Evolutionary conservation across 64 coral and sea anemone genomes (phyloP).

Genomic region (Montipora capricornis): DNA sequence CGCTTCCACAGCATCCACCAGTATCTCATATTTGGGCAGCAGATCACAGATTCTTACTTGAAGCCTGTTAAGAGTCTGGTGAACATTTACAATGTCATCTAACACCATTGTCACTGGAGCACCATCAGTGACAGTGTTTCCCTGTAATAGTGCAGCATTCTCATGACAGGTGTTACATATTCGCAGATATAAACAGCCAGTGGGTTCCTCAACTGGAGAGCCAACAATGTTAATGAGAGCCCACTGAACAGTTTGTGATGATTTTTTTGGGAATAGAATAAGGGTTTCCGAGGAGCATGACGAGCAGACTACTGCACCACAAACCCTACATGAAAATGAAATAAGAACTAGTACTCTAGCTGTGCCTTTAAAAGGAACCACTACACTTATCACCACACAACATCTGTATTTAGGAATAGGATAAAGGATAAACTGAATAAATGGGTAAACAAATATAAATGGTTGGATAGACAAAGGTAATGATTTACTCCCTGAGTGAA

Average conservation of each 20-base stretch:
- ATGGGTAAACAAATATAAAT: not conserved
- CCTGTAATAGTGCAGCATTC: conserved; percentile 69
- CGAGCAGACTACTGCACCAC: conserved; percentile 79
- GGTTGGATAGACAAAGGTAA: not conserved
- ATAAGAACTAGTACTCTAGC: not conserved
- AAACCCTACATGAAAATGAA: conserved; percentile 64
- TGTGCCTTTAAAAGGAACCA: not conserved
- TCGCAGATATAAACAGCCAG: conserved; percentile 79
- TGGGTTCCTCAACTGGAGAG: conserved; percentile 84
- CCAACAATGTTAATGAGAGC: conserved; percentile 87
- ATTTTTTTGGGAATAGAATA: conserved; percentile 59
- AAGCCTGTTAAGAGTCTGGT: conserved; percentile 58
- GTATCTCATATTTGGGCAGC: conserved; percentile 85
- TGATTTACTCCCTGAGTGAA: too few relatives aligned
- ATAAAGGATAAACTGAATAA: not conserved
- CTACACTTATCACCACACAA: too few relatives aligned
- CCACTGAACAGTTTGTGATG: conserved; percentile 60
- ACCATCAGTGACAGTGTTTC: conserved; percentile 57
- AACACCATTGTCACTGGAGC: conserved; percentile 35
- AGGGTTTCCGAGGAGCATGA: conserved; percentile 85
- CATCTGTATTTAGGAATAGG: too few relatives aligned
- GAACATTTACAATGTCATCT: conserved; percentile 73
- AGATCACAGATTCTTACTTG: conserved; percentile 76
- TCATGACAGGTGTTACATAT: conserved; percentile 83
- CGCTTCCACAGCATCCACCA: conserved; percentile 89